These are phyloP conservation scores for Peribatodes rhomboidaria DNA, from an alignment of 2,888 invertebrate genomes.

Conservation along the genomic window DNA sequence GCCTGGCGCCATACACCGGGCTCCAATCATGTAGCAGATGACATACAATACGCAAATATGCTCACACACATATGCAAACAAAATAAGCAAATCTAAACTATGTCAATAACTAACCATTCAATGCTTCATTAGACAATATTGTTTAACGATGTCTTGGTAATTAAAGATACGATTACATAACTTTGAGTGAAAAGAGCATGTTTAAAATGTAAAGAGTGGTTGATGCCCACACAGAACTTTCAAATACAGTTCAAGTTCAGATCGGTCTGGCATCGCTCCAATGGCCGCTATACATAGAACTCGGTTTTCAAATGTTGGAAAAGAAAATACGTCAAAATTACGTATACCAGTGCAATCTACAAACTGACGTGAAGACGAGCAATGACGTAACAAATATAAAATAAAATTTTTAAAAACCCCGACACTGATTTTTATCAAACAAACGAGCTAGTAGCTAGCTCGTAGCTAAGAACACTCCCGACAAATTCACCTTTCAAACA, in stretches of 20 bases:
- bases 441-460: too few relatives aligned
- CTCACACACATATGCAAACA: too few relatives aligned
- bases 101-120: too few relatives aligned
- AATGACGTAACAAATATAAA: neutral
- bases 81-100: too few relatives aligned
- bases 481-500: too few relatives aligned
- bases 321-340: slow-evolving; percentile 1
- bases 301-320: slow-evolving; percentile 8
- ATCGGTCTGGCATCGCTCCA: slow-evolving; percentile 23
- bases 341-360: neutral
- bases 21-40: too few relatives aligned
- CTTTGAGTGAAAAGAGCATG: neutral
- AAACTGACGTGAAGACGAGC: neutral
- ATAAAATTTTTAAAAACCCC: too few relatives aligned
- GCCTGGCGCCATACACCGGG: too few relatives aligned
- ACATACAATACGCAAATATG: too few relatives aligned
- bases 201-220: slow-evolving; percentile 10
- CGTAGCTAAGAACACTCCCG: too few relatives aligned
- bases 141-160: neutral
- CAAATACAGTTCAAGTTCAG: slow-evolving; percentile 31
- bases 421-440: too few relatives aligned
- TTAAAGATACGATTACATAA: neutral
- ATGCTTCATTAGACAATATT: neutral
- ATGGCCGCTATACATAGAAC: slow-evolving; percentile 23
- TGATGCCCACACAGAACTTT: slow-evolving; percentile 7